Base-by-base conservation (phyloP, 2,888 invertebrate species). In the Tillus elongatus region DNA sequence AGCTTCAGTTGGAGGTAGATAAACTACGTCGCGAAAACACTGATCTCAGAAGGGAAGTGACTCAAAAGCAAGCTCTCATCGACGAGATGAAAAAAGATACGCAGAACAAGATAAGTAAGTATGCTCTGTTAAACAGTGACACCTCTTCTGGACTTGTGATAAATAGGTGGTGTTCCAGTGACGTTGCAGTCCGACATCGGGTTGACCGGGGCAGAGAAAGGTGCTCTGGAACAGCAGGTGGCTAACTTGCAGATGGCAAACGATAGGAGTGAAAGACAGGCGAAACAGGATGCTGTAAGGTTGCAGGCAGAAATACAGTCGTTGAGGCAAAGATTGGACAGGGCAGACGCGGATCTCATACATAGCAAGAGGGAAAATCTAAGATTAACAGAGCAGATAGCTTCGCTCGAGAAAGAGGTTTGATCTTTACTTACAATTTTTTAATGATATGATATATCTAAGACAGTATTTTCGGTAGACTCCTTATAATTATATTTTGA, bases 41-140 rank as follows among this genome's bases (percentile, higher is more conserved):
- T 2, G 87, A 88, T 46, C 57, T 85, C 29, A 77, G 82, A 45
- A 70, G 87, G n/a, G 87, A 88, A 45, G 58, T 86, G 10, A 73
- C 79, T 1, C 82, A 83, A 66, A 83, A 82, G 54, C 80, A 76
- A 47, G 71, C 79, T 0, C 76, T 80, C 38, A 76, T 87, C 33
- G 87, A 88, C 19, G 86, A 87, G 47, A 61, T 88, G 2, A 82
- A 82, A 54, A 81, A 82, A 68, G 88, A 88, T 51, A 68, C 86
- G 41, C 82, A 83, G 49, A 77, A 74, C 44, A 87, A 86, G 68
- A 79, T 77, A 41, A 71, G 82, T 81, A 63, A 63, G 66, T 58
- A 37, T 33, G n/a, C n/a, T n/a, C n/a, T n/a, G n/a, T n/a, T n/a
- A n/a, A n/a, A n/a, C n/a, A n/a, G n/a, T n/a, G n/a, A n/a, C n/a